A percentile compares a stretch with the other conserved stretches of the same genome.
phyloP scores from a whole-genome alignment of 2,113 vertebrate genomes.

The Deroptyus accipitrinus region DNA sequence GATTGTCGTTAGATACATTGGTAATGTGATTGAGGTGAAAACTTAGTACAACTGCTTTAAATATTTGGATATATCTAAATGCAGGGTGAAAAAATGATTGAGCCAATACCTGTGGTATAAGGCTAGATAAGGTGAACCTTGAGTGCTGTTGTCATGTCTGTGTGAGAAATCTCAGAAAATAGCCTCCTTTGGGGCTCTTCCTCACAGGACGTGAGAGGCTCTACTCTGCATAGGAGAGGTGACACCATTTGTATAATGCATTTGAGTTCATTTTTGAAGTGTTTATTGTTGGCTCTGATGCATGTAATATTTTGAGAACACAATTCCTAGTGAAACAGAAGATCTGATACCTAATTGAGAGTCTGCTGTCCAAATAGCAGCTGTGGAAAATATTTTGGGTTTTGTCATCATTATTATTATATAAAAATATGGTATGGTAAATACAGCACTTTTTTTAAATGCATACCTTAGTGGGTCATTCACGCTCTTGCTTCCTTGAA shows the following conservation, averaged over 20 bases:
- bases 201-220: not conserved
- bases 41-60: not conserved
- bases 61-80: not conserved
- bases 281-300: not conserved
- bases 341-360: not conserved
- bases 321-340: not conserved
- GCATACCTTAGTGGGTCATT: not conserved
- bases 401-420: not conserved
- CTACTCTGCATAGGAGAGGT: not conserved
- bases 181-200: not conserved
- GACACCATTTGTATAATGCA: not conserved
- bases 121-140: not conserved
- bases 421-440: fast-evolving
- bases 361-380: not conserved
- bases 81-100: not conserved
- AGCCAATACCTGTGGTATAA: not conserved
- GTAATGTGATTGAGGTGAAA: not conserved
- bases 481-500: not conserved
- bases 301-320: not conserved
- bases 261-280: not conserved
- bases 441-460: not conserved
- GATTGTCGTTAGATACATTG: not conserved
- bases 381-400: not conserved
- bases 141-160: not conserved
- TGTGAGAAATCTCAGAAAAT: not conserved